A percentile compares a stretch with the other conserved stretches of the same genome.
Conservation (phyloP, 2,797 vertebrate genomes). For the Periparus ater region DNA sequence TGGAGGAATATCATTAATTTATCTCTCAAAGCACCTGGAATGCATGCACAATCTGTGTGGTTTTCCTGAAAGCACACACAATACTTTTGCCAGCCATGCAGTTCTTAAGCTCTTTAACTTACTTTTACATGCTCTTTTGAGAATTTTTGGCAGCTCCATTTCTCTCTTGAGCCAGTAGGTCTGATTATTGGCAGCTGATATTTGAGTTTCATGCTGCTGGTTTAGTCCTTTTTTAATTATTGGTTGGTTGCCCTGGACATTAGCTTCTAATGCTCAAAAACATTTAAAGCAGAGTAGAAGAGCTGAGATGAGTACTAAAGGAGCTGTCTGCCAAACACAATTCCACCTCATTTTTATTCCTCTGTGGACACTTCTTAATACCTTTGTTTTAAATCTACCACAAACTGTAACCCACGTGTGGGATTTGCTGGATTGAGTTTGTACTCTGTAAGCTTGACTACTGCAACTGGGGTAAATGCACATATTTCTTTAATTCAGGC, state of each 20-base stretch:
- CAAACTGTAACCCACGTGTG: fast-evolving
- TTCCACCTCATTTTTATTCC: not conserved
- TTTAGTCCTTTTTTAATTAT: not conserved
- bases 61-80: not conserved
- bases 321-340: not conserved
- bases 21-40: not conserved
- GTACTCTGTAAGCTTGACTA: not conserved
- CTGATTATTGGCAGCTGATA: not conserved
- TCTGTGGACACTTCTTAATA: not conserved
- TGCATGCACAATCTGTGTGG: not conserved
- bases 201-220: not conserved
- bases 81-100: not conserved
- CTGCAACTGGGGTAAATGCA: not conserved
- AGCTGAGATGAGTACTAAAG: not conserved
- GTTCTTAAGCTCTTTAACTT: not conserved
- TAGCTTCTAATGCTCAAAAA: not conserved
- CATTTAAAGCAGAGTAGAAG: not conserved
- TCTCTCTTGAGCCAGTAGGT: not conserved
- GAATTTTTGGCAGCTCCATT: not conserved
- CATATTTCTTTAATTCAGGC: not conserved
- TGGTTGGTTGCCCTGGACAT: not conserved
- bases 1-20: not conserved
- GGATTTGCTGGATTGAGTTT: not conserved
- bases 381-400: not conserved
- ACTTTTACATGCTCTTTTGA: not conserved